Percentiles rank a stretch among this genome's conserved stretches.
These are phyloP conservation scores for Spermophilus dauricus DNA, from an alignment of 2,113 vertebrate species.

Conservation along the genomic window DNA sequence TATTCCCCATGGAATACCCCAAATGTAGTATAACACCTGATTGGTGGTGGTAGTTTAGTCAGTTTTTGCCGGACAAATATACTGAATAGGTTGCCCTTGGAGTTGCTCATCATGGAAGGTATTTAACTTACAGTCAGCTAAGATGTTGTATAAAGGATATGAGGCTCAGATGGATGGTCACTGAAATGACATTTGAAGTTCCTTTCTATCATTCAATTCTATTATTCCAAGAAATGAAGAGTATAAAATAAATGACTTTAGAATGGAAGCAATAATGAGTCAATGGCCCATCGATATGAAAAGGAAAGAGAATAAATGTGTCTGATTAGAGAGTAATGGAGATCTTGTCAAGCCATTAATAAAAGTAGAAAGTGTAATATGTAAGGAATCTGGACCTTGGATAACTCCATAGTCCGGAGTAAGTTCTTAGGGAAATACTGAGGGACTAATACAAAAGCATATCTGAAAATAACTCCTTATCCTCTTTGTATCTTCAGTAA, in stretches of 20 bases:
- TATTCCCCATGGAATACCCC: not conserved
- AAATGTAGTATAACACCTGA: not conserved
- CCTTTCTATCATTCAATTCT: conserved; percentile 53
- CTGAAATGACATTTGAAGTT: conserved; percentile 16
- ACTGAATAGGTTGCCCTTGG: not conserved
- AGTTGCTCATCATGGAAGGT: not conserved
- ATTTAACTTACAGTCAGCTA: not conserved
- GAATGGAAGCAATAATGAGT: conserved; percentile 35
- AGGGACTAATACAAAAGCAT: not conserved
- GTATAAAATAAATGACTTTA: conserved; percentile 64
- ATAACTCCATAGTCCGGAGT: not conserved
- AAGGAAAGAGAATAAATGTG: conserved; percentile 59
- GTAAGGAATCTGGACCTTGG: not conserved
- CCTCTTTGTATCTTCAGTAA: conserved; percentile 1
- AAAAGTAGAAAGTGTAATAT: conserved; percentile 58
- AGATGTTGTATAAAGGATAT: not conserved
- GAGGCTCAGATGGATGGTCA: conserved; percentile 12
- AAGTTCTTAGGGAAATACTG: conserved; percentile 31
- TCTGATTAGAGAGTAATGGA: conserved; percentile 62
- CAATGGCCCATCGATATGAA: conserved; percentile 67
- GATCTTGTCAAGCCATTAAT: conserved; percentile 48
- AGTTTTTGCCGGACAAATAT: not conserved
- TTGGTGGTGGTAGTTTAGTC: not conserved
- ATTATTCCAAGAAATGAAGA: conserved; percentile 57
- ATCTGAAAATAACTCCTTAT: not conserved